A percentile compares a stretch with the other conserved stretches of the same genome.
These are phyloP conservation scores for Orientallactaga bullata DNA, from an alignment of 2,113 vertebrate species.

Conservation along the genomic window DNA sequence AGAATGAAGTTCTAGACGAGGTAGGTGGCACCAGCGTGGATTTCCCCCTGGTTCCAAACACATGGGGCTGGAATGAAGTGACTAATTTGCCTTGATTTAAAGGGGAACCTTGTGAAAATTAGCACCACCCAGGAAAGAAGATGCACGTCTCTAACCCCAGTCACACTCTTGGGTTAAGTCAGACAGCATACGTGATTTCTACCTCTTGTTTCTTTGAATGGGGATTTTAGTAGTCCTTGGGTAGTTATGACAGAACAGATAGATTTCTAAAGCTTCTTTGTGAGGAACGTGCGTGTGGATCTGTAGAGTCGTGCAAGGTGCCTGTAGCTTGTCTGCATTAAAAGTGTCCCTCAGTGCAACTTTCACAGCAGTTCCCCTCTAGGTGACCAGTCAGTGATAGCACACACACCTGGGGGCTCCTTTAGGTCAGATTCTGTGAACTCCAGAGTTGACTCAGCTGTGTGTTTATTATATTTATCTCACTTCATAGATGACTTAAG, in stretches of 20 bases:
- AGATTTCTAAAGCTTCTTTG: neutral
- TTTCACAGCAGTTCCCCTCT: neutral
- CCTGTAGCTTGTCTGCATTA: neutral
- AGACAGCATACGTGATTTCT: neutral
- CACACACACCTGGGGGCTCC: neutral
- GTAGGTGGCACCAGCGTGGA: neutral
- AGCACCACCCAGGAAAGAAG: neutral
- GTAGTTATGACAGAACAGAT: too few species aligned
- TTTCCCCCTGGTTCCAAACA: conserved; percentile 39
- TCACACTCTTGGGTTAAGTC: neutral
- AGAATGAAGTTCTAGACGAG: conserved; percentile 16
- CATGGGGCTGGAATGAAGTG: neutral
- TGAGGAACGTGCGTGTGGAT: neutral
- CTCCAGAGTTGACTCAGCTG: neutral
- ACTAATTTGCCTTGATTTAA: conserved; percentile 22
- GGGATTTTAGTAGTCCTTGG: too few species aligned
- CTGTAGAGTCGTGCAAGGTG: neutral
- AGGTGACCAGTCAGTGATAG: neutral
- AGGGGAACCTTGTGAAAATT: neutral
- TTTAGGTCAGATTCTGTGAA: neutral
- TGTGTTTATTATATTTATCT: conserved; percentile 11
- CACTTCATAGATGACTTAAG: neutral
- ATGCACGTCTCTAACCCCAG: neutral
- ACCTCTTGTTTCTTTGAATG: too few species aligned
- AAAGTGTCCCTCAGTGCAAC: conserved; percentile 4